These are phyloP conservation scores for Oscheius sp. DNA, from an alignment of 2,888 invertebrate species.

Conservation along the genomic window DNA sequence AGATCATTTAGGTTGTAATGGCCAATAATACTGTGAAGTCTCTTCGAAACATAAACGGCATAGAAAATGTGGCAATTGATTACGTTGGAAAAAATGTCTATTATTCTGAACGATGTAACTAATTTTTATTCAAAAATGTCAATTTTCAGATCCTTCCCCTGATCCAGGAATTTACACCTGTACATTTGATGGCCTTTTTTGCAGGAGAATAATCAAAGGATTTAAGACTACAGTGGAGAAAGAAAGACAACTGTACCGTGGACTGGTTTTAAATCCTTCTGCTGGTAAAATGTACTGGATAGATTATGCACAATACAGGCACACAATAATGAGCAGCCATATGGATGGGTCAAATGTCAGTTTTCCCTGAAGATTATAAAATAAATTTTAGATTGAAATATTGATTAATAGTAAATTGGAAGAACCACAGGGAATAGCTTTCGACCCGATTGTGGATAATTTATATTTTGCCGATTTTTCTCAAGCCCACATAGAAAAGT, in stretches of 20 bases:
- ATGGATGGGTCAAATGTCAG: conserved; percentile 90
- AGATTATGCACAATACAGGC: conserved; percentile 77
- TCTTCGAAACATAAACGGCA: conserved; percentile 50
- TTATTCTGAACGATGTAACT: conserved; percentile 48
- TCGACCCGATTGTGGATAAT: conserved; percentile 55
- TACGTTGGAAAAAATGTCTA: conserved; percentile 55
- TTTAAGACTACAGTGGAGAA: background rate
- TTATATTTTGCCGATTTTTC: conserved; percentile 59
- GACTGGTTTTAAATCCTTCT: conserved; percentile 56
- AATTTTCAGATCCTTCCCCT: conserved; percentile 44
- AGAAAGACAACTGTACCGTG: conserved; percentile 42
- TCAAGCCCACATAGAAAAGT: conserved; percentile 53
- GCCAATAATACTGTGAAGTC: conserved; percentile 39
- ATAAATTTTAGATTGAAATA: conserved; percentile 39
- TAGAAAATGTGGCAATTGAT: conserved; percentile 57
- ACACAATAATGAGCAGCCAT: conserved; percentile 91
- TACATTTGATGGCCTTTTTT: conserved; percentile 50
- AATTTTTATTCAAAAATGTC: background rate
- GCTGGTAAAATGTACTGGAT: conserved; percentile 55
- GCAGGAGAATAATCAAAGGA: conserved; percentile 48
- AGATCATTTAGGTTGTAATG: conserved; percentile 35
- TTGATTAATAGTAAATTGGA: conserved; percentile 56
- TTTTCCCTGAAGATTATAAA: too few species aligned
- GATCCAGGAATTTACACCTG: conserved; percentile 53
- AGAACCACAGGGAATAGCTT: conserved; percentile 50